Base-by-base conservation (phyloP, 2,113 vertebrate species). In the Lepus americanus region DNA sequence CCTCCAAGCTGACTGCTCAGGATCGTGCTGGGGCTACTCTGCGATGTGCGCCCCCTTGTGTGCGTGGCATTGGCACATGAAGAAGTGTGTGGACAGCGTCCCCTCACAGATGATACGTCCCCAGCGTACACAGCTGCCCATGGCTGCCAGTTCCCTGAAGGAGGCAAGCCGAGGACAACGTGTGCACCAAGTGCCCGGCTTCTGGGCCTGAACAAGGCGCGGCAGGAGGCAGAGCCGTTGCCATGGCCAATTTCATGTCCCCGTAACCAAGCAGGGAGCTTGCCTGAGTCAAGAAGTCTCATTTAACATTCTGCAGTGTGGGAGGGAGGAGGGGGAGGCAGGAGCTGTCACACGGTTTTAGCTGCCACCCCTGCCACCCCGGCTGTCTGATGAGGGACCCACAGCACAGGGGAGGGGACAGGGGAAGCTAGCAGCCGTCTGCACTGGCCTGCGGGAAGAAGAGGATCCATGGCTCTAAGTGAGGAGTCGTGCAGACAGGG, bases 271-370 rank as follows among this genome's bases (percentile, higher is more conserved):
- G 89, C 90, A 88, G 94, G 88, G 95, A 94, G 94, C 77, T 74
- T 9, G 25, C 79, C 95, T 87, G 27, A 67, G 83, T 93, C 74
- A 66, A 73, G 59, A 25, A 95, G 84, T 63, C 88, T 87, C 25
- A 12, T 89, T 93, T 63, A 0, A 66, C 49, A 61, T 82, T 87
- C 0, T 0, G 19, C 9, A 59, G 94, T 31, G 31, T 33, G 53
- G 96, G 98, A 33, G 72, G 95, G 82, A 94, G 88, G 85, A 36
- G 72, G 87, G 86, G 96, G 92, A 89, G 90, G 90, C 87, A 96
- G 87, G 92, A 80, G 79, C 88, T 77, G 89, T 85, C 96, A 72
- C 66, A 94, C 13, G 0, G 96, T 44, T 94, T 97, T 94, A 98
- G 53, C 74, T 92, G 97, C 96, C 44, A 7, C 87, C 96, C 66